Evolutionary conservation across 2,113 vertebrate genomes (phyloP), one percentile per base, ranked within the genome.

Genomic region (Vireo altiloquus): DNA sequence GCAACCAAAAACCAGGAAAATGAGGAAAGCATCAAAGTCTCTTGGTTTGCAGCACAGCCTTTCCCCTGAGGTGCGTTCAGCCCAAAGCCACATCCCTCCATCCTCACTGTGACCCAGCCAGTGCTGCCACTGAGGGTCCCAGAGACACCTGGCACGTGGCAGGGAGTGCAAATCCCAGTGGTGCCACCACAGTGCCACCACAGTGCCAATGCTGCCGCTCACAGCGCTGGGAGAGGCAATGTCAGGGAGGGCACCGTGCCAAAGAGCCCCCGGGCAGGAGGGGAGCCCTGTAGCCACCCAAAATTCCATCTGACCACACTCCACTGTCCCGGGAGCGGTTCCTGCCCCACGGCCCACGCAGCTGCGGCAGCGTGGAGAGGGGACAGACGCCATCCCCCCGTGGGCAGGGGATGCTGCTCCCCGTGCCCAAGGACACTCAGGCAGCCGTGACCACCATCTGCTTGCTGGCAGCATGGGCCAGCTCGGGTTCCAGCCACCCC

Each of bases 381-480:
- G 95, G 61, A 71, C 85, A 47, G 90, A 76, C 24, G 10, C 3
- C 9, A 9, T 7, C 28, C n/a, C 18, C 35, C 46, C 35, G 15
- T 0, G 35, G 68, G 64, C 64, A 0, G 5, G 82, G 84, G 70
- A 68, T 8, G 0, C 37, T n/a, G 79, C 68, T 68, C 56, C 33
- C 56, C 18, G n/a, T 87, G 87, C 94, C 94, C 94, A 68, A 94
- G 95, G 90, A 91, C 84, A 11, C 1, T 12, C 94, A 80, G 2
- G 13, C 72, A 92, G 66, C 91, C 80, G 4, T 76, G 93, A 68
- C 82, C 82, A n/a, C 83, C 89, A 87, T 87, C 93, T 96, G 93
- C 87, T 96, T 44, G 0, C 87, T 7, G 72, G 15, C 60, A 37
- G 54, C 40, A 0, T 7, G 1, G 25, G 53, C 57, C 93, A 74